A percentile compares a stretch with the other conserved stretches of the same genome.
Evolutionary conservation across 2,797 vertebrate genomes (phyloP).

Genomic region (Simalia tracyae): DNA sequence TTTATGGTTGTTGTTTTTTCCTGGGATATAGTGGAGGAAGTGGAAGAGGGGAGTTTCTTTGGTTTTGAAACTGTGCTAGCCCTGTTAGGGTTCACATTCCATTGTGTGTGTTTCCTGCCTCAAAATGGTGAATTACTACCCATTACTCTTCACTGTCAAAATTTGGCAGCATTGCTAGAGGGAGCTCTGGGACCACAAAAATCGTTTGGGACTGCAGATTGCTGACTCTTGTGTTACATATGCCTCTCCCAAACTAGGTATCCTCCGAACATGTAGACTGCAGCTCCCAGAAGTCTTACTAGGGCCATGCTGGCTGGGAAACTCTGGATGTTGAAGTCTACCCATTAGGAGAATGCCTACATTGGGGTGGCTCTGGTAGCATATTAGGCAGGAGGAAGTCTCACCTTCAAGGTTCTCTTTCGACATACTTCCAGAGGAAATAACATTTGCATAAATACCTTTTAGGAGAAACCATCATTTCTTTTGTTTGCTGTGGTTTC

Average conservation of each 20-base stretch:
- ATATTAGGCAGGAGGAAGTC: not conserved
- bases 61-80: not conserved
- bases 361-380: not conserved
- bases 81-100: not conserved
- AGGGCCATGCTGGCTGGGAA: not conserved
- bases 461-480: not conserved
- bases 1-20: not conserved
- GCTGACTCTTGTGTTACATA: not conserved
- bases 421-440: not conserved
- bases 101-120: not conserved
- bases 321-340: not conserved
- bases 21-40: not conserved
- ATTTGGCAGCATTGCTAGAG: not conserved
- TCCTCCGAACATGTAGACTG: not conserved
- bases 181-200: not conserved
- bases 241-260: not conserved
- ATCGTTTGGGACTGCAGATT: not conserved
- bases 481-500: not conserved
- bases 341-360: not conserved
- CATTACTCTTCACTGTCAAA: not conserved
- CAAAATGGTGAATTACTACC: not conserved
- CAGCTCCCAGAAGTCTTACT: not conserved
- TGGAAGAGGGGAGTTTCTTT: not conserved
- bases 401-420: not conserved
- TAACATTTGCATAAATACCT: not conserved